Conservation (phyloP, 2,113 vertebrate genomes). For the Strigops habroptila region DNA sequence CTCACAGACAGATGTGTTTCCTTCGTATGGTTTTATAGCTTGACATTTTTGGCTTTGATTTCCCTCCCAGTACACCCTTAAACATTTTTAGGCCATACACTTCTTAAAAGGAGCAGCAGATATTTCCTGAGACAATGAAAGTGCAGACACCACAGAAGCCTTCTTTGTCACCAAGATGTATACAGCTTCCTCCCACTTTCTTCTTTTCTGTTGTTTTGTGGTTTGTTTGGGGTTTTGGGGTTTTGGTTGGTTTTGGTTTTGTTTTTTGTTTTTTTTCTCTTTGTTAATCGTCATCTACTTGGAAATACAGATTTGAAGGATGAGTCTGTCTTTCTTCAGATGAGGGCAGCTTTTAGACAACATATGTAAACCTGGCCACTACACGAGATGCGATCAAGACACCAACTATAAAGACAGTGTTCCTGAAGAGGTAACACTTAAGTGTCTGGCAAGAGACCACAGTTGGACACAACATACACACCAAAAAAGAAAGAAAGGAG, state of each 20-base stretch:
- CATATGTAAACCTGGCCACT: neutral
- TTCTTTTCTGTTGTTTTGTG: neutral
- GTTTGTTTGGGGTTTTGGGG: neutral
- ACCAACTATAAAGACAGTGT: neutral
- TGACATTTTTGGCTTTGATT: neutral
- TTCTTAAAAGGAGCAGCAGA: neutral
- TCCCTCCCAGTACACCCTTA: neutral
- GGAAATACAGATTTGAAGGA: neutral
- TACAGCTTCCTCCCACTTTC: neutral
- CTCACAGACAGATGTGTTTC: neutral
- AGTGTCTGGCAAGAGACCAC: neutral
- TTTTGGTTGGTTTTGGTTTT: no score
- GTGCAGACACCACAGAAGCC: neutral
- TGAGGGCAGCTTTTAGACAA: neutral
- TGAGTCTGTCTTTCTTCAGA: neutral
- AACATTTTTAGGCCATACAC: neutral
- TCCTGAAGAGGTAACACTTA: neutral
- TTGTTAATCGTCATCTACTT: neutral
- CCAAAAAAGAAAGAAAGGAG: neutral
- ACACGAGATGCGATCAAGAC: neutral
- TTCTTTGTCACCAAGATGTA: neutral
- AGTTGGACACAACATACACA: neutral
- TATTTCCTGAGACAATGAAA: neutral
- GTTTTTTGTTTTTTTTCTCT: neutral
- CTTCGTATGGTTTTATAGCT: neutral